These are phyloP conservation scores for Lytechinus variegatus DNA, from an alignment of 35 echinoderm and acorn worm genomes.

Conservation along the genomic window DNA sequence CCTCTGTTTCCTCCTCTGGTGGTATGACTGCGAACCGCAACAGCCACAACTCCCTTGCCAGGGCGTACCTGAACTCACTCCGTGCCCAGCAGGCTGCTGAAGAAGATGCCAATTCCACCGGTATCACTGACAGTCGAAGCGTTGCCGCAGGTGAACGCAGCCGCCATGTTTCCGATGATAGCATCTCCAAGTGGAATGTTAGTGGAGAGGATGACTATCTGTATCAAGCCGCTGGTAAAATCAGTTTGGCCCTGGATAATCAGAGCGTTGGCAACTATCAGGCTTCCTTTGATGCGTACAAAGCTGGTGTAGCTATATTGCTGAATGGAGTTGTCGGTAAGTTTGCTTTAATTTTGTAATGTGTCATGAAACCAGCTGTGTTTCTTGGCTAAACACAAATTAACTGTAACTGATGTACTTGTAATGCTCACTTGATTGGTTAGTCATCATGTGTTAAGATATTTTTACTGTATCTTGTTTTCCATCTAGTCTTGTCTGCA, in stretches of 20 bases:
- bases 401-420: no score
- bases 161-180: conserved; percentile 65
- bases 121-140: conserved; percentile 72
- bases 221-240: conserved; percentile 80
- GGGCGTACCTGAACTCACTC: conserved; percentile 83
- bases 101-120: conserved; percentile 59
- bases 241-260: conserved; percentile 89
- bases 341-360: background rate
- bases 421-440: no score
- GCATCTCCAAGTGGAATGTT: conserved; percentile 72
- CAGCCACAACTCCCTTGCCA: conserved; percentile 82
- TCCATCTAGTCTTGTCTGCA: no score
- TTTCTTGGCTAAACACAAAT: no score
- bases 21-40: conserved; percentile 40
- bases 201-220: conserved; percentile 96
- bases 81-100: conserved; percentile 90
- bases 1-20: background rate
- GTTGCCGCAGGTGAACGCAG: background rate
- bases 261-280: conserved; percentile 88
- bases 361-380: no score
- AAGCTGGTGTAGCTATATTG: conserved; percentile 85
- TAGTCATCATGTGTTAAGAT: no score
- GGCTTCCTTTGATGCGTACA: conserved; percentile 92
- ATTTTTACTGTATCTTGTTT: no score
- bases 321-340: conserved; percentile 90